These are phyloP conservation scores for Sardinella longiceps DNA, from an alignment of 2,797 vertebrate genomes.

Conservation along the genomic window DNA sequence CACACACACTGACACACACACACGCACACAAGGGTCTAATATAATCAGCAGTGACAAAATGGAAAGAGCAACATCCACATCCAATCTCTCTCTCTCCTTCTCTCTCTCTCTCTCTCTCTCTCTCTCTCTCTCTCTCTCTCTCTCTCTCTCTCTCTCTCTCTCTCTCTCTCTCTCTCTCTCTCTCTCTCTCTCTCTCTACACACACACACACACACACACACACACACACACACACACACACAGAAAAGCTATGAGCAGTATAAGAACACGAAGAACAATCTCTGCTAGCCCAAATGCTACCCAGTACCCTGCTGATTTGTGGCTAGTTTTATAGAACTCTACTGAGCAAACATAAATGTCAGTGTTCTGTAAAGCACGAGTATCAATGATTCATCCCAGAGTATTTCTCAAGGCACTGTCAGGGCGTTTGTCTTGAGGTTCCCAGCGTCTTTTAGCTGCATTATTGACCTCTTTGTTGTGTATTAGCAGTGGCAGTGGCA, in stretches of 20 bases:
- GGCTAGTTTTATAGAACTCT: too few species aligned
- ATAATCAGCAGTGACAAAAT: neutral
- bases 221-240: neutral
- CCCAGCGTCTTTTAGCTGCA: neutral
- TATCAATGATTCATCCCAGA: neutral
- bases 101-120: too few species aligned
- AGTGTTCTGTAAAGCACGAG: neutral
- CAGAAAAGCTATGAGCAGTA: neutral
- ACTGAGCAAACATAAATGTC: too few species aligned
- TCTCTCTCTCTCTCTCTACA: too few species aligned
- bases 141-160: too few species aligned
- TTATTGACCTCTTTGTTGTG: neutral
- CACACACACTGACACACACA: slow-evolving; percentile 28
- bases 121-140: too few species aligned
- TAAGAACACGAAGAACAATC: too few species aligned
- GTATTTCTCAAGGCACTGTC: neutral
- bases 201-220: neutral
- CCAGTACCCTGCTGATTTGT: too few species aligned
- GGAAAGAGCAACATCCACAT: neutral
- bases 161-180: too few species aligned
- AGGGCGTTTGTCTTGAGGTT: neutral
- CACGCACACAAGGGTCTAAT: neutral
- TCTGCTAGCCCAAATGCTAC: too few species aligned
- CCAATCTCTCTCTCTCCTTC: too few species aligned
- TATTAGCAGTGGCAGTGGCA: neutral